Base-by-base conservation (phyloP, 2,113 vertebrate species). In the Pollachius pollachius region DNA sequence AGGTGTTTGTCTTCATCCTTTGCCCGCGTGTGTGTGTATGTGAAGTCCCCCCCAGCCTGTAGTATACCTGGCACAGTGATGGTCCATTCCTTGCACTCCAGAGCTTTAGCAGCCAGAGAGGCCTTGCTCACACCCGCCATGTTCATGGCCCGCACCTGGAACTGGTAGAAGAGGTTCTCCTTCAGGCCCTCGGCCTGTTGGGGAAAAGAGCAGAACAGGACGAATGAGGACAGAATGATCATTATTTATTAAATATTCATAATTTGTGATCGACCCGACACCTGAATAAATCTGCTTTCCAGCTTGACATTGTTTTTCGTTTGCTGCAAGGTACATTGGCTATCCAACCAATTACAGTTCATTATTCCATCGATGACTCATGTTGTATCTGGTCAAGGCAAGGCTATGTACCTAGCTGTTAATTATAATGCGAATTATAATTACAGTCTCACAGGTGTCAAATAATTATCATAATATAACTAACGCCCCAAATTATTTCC, bases 81-180 rank as follows among this genome's bases (percentile, higher is more conserved):
- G 82, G 95, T 99, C 95, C 95, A 99, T 73, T 99, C 97, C 86
- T 98, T 96, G 85, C 97, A 99, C 82, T 92, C 96, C 91, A 96
- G 92, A 69, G 88, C 52, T 17, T 84, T 34, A 67, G 91, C 95
- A 57, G 93, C 82, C 64, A 86, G 21, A 3, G 96, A 98, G 34
- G 88, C 89, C 3, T 74, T 81, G 19, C 97, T 96, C 75, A 99
- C 73, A 0, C 97, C 97, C 0, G 97, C 94, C 73, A 96, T 85
- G 90, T 99, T 99, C 84, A 92, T 83, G 60, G 97, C 95, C 34
- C 95, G 92, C 74, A 98, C 95, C 89, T 96, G 95, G 92, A 98
- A 99, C 89, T 99, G 93, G 87, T 99, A 99, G 5, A 94, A 84
- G 64, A 82, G 74, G 59, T 98, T 99, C 83, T 99, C 97, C 89